A percentile compares a stretch with the other conserved stretches of the same genome.
phyloP scores from a whole-genome alignment of 2,888 invertebrate species.

The Galerucella calmariensis region DNA sequence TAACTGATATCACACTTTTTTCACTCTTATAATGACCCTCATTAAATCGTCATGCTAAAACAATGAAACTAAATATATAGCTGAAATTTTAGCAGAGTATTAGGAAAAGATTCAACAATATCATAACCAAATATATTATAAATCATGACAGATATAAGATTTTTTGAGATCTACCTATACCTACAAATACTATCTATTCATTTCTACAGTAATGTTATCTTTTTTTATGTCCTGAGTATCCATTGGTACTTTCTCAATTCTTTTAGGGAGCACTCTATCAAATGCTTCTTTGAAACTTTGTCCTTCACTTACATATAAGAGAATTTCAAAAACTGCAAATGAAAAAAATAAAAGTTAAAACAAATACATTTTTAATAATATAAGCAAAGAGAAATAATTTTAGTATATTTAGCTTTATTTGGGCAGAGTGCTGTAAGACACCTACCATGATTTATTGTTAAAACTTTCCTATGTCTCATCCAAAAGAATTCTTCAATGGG shows the following conservation, averaged over 20 bases:
- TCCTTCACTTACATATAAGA: constrained; percentile 81
- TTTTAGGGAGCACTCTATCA: constrained; percentile 78
- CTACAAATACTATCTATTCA: neutral
- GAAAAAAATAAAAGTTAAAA: neutral
- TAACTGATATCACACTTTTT: no score
- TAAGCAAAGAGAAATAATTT: no score
- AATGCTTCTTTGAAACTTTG: constrained; percentile 83
- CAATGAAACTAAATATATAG: no score
- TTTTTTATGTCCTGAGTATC: constrained; percentile 5
- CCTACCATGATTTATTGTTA: constrained; percentile 94
- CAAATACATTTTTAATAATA: no score
- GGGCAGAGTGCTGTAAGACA: neutral
- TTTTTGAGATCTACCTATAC: neutral
- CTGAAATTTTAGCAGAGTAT: no score
- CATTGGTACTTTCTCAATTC: constrained; percentile 50
- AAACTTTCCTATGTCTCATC: constrained; percentile 92
- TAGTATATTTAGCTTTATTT: no score
- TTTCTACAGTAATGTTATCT: neutral
- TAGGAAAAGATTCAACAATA: no score
- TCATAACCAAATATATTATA: no score
- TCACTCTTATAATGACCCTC: neutral
- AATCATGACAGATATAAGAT: neutral
- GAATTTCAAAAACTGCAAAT: constrained; percentile 84
- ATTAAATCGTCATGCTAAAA: no score
- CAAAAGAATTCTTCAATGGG: constrained; percentile 90